Conservation (phyloP, 2,113 vertebrate species). For the Lycaon pictus region DNA sequence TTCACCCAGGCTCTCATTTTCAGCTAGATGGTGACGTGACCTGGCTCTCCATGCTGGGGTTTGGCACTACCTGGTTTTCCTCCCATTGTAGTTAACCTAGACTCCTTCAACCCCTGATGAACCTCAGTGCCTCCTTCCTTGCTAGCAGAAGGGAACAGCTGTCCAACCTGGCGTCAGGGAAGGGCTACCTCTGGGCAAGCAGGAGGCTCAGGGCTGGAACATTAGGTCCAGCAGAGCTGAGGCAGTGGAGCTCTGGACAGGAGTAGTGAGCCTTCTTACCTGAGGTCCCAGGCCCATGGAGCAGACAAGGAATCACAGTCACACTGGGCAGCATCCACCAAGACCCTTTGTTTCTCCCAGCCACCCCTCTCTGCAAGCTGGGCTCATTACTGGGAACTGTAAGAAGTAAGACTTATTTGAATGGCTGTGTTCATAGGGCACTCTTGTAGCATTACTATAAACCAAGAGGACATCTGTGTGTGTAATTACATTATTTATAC, state of each 20-base stretch:
- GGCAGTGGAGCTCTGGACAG: background rate
- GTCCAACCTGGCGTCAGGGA: background rate
- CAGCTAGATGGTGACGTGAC: rapidly evolving
- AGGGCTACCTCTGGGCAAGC: background rate
- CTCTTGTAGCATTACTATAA: background rate
- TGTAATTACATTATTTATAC: background rate
- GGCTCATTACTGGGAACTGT: background rate
- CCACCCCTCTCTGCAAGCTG: background rate
- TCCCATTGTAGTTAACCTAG: background rate
- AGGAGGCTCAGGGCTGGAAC: too few relatives aligned
- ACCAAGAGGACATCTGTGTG: too few relatives aligned
- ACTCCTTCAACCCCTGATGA: background rate
- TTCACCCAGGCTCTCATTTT: background rate
- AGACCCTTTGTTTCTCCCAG: background rate
- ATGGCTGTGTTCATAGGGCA: background rate
- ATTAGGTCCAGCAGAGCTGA: too few relatives aligned
- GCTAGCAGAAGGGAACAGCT: background rate
- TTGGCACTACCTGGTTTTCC: background rate
- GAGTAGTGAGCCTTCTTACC: background rate
- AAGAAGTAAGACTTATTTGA: background rate
- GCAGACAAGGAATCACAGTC: background rate
- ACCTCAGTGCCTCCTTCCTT: background rate
- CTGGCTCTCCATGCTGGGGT: background rate
- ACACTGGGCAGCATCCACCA: background rate
- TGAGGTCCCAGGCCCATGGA: background rate